Base-by-base conservation (phyloP, 2,888 invertebrate genomes). In the Uloborus plumipes region DNA sequence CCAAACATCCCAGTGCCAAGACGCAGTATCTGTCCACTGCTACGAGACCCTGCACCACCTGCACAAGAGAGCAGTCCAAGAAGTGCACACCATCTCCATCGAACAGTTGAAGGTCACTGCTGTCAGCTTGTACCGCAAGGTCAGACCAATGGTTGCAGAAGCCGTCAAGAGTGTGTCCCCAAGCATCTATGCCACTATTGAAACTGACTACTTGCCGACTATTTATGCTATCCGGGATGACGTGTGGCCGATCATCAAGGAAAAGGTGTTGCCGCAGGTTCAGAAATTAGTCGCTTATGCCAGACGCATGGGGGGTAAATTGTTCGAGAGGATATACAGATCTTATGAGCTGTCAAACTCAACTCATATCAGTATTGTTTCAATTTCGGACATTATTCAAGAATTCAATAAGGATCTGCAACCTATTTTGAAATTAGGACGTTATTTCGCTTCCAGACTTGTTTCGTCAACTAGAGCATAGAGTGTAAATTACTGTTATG, bases 291-390 rank as follows among this genome's bases (percentile, higher is more conserved):
- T 22, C 39, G 22, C 59, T 3, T 78, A 71, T n/a, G 58, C 66
- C 22, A 51, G 47, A 18, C 16, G 39, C 0, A 47, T 78, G 13
- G 50, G 58, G 0, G 61, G 22, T 1, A 72, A 39, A n/a, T 26
- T 72, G 0, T 39, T 66, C 16, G 31, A 59, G 6, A 78, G 72
- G 13, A 22, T 51, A 7, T 50, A 72, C 26, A 31, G 55, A 13
- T 61, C 72, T 7, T 72, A 51, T 11, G 51, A 72, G 58, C 7
- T 72, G 20, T 66, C 66, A n/a, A 78, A 78, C 53, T 71, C 72
- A 1, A 72, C 78, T 9, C 78, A 78, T 16, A 51, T 78, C 16
- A 66, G 31, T 13, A 26, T 78, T 11, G 66, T 78, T 0, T 78
- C 78, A 0, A 58, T 78, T n/a, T 51, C 71, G 6, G 78, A 78